Conservation (phyloP, 2,888 invertebrate species). For the Coronaproctus castanopsis region DNA sequence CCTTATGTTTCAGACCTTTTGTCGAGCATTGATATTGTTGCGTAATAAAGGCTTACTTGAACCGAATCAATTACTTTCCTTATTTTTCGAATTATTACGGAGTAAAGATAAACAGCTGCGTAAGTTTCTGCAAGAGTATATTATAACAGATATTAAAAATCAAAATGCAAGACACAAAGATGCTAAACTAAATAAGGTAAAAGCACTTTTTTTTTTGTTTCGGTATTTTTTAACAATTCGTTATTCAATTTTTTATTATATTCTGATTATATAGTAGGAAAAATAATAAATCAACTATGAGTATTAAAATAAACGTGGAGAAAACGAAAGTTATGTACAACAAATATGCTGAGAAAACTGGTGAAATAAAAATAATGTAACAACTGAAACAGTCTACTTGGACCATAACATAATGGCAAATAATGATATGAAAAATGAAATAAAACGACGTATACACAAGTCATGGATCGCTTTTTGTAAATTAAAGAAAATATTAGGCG, state of each 20-base stretch:
- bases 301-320: no score
- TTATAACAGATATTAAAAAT: constrained; percentile 85
- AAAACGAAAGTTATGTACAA: no score
- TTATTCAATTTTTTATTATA: constrained; percentile 11
- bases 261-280: no score
- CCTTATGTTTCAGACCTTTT: constrained; percentile 41
- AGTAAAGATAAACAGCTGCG: constrained; percentile 79
- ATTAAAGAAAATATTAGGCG: no score
- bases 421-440: no score
- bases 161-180: constrained; percentile 85
- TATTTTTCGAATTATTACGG: constrained; percentile 77
- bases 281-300: no score
- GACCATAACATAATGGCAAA: no score
- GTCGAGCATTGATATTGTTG: constrained; percentile 76
- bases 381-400: no score
- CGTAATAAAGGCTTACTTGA: constrained; percentile 79
- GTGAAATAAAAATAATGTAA: no score
- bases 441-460: no score
- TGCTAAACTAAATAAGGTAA: constrained; percentile 62
- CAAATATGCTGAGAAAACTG: no score
- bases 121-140: constrained; percentile 72
- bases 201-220: background rate
- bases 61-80: constrained; percentile 62
- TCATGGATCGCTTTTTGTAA: no score
- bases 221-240: background rate